phyloP scores from a whole-genome alignment of 64 coral and sea anemone species.

The Actinia tenebrosa region DNA sequence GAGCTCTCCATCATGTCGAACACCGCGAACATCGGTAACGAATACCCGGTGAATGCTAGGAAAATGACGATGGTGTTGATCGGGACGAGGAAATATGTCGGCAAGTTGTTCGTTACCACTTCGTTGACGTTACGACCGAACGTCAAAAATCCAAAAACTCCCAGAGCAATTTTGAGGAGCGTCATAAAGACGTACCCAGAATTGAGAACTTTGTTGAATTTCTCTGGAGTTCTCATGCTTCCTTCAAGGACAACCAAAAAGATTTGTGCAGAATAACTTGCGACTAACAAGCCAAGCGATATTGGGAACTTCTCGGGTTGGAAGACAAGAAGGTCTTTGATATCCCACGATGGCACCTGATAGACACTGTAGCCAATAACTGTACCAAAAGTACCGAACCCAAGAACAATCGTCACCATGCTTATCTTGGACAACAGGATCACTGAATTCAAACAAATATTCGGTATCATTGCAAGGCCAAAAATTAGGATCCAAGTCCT shows the following conservation, averaged over 20 bases:
- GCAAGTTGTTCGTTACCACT: constrained; percentile 67
- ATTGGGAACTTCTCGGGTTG: constrained; percentile 53
- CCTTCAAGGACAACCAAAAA: constrained; percentile 60
- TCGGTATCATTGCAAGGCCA: constrained; percentile 64
- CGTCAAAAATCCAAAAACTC: constrained; percentile 61
- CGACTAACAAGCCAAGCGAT: constrained; percentile 40
- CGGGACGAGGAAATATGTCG: constrained; percentile 5
- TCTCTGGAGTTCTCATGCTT: constrained; percentile 61
- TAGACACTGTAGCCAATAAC: constrained; percentile 50
- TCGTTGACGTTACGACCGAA: constrained; percentile 53
- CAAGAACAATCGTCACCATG: constrained; percentile 52
- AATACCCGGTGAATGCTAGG: constrained; percentile 59
- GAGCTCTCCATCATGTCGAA: constrained; percentile 79
- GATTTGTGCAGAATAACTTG: constrained; percentile 71
- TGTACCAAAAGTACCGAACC: constrained; percentile 32
- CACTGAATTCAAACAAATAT: constrained; percentile 67
- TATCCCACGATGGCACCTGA: constrained; percentile 40
- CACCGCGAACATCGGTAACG: constrained; percentile 67
- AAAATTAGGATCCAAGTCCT: constrained; percentile 72
- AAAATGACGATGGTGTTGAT: constrained; percentile 28
- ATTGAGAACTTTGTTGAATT: constrained; percentile 55
- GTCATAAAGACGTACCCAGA: constrained; percentile 55
- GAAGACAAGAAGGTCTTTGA: constrained; percentile 53
- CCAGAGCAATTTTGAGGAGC: constrained; percentile 50
- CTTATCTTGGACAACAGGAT: constrained; percentile 65